A percentile compares a stretch with the other conserved stretches of the same genome.
Evolutionary conservation across 1,140 invertebrate species (phyloP).

Genomic region (Drosophila obscura): DNA sequence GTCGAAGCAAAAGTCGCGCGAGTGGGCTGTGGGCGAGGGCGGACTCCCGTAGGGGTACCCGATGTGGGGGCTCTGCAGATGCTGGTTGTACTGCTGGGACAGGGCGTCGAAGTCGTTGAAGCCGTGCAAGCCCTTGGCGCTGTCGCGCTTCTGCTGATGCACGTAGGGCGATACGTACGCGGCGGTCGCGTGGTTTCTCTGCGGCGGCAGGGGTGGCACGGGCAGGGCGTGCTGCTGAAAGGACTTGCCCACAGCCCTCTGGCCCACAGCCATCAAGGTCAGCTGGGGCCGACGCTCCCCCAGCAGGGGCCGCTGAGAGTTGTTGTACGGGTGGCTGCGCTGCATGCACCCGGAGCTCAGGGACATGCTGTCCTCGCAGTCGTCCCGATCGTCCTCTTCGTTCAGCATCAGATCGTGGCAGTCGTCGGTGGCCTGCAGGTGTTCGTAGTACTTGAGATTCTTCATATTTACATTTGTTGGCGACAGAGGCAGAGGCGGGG

Average conservation of each 20-base stretch:
- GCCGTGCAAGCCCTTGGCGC: slow-evolving; percentile 73
- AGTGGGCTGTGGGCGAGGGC: slow-evolving; percentile 72
- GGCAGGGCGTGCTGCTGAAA: slow-evolving; percentile 15
- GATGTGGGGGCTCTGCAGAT: slow-evolving; percentile 73
- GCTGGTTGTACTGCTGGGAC: slow-evolving; percentile 77
- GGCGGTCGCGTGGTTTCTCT: background rate
- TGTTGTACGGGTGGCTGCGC: slow-evolving; percentile 75
- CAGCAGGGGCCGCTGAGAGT: slow-evolving; percentile 72
- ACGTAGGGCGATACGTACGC: slow-evolving; percentile 72
- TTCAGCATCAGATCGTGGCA: slow-evolving; percentile 46
- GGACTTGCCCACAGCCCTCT: slow-evolving; percentile 21
- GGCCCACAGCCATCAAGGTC: slow-evolving; percentile 30
- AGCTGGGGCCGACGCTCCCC: slow-evolving; percentile 61
- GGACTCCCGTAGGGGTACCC: slow-evolving; percentile 80
- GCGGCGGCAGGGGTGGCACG: slow-evolving; percentile 25
- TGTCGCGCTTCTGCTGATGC: slow-evolving; percentile 77
- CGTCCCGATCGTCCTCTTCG: slow-evolving; percentile 49
- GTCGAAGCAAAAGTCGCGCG: slow-evolving; percentile 64
- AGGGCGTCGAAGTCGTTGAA: slow-evolving; percentile 80
- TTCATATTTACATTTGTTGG: slow-evolving; percentile 64
- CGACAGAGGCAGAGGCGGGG: slow-evolving; percentile 60
- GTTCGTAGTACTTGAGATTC: slow-evolving; percentile 56
- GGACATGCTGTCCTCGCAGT: slow-evolving; percentile 73
- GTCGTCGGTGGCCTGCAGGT: slow-evolving; percentile 55
- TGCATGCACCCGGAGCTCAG: slow-evolving; percentile 63